A percentile compares a stretch with the other conserved stretches of the same genome.
Conservation (phyloP, 1,140 invertebrate species). For the Heliothis subflexa region DNA sequence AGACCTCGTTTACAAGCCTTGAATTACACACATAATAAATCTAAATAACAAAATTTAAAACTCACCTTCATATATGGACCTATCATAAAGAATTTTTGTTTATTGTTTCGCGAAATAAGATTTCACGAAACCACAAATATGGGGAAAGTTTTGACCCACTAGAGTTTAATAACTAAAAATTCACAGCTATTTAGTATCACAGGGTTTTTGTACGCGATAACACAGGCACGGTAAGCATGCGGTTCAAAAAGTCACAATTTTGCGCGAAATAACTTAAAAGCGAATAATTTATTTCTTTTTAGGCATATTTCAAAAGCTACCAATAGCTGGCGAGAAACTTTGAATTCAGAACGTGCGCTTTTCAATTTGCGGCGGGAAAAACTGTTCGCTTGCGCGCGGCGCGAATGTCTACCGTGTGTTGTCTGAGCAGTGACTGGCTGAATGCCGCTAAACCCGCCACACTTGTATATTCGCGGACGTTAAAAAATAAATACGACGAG, state of each 20-base stretch:
- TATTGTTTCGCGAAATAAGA: constrained; percentile 78
- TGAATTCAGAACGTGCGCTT: constrained; percentile 57
- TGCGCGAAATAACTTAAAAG: constrained; percentile 58
- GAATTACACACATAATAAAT: constrained; percentile 4
- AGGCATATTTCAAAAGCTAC: constrained; percentile 75
- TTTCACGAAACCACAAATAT: constrained; percentile 75
- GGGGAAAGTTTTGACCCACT: constrained; percentile 61
- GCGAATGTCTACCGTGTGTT: constrained; percentile 72
- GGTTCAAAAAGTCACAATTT: constrained; percentile 71
- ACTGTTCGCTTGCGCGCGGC: constrained; percentile 65
- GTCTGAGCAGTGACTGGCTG: constrained; percentile 79
- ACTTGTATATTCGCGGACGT: constrained; percentile 81
- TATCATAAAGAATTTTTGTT: constrained; percentile 84
- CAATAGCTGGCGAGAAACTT: constrained; percentile 59
- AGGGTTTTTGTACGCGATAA: constrained; percentile 73
- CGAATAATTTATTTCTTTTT: constrained; percentile 77
- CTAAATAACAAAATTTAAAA: constrained; percentile 47
- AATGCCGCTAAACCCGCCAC: constrained; percentile 70
- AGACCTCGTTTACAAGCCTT: constrained; percentile 19
- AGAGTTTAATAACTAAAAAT: constrained; percentile 58
- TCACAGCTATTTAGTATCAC: constrained; percentile 80
- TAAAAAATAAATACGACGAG: constrained; percentile 82
- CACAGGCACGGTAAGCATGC: constrained; percentile 63
- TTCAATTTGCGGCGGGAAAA: constrained; percentile 77
- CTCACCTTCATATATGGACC: constrained; percentile 86